Conservation (phyloP, 2,888 invertebrate genomes). For the Drosophila pseudotakahashii region DNA sequence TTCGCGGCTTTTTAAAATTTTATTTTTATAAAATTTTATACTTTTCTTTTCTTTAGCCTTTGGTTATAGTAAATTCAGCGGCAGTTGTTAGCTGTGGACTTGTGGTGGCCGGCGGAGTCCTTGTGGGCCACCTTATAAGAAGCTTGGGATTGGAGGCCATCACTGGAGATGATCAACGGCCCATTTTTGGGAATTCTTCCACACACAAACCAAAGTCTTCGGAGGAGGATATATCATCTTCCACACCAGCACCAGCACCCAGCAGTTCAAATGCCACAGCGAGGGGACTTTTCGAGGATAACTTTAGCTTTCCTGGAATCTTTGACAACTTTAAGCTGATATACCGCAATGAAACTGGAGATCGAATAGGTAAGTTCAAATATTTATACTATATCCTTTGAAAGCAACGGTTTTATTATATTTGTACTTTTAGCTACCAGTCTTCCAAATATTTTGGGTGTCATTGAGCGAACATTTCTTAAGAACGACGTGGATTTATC, state of each 20-base stretch:
- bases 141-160: slow-evolving; percentile 60
- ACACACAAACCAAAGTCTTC: neutral
- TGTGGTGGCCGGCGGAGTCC: slow-evolving; percentile 61
- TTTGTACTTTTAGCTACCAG: slow-evolving; percentile 76
- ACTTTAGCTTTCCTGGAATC: slow-evolving; percentile 41
- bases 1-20: no score
- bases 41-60: slow-evolving; percentile 52
- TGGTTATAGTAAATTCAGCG: slow-evolving; percentile 74
- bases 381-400: no score
- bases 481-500: slow-evolving; percentile 87
- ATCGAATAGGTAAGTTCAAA: slow-evolving; percentile 62
- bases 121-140: slow-evolving; percentile 65
- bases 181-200: slow-evolving; percentile 8
- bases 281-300: slow-evolving; percentile 40
- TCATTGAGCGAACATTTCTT: slow-evolving; percentile 86
- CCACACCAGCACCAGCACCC: neutral
- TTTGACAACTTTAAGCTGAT: slow-evolving; percentile 76
- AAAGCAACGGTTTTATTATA: no score
- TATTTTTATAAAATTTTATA: no score
- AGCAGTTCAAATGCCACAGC: slow-evolving; percentile 10
- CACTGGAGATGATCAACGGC: slow-evolving; percentile 16
- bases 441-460: slow-evolving; percentile 80
- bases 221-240: slow-evolving; percentile 1
- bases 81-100: slow-evolving; percentile 71
- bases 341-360: slow-evolving; percentile 73